Base-by-base conservation (phyloP, 2,888 invertebrate genomes). In the Zelleria hepariella region DNA sequence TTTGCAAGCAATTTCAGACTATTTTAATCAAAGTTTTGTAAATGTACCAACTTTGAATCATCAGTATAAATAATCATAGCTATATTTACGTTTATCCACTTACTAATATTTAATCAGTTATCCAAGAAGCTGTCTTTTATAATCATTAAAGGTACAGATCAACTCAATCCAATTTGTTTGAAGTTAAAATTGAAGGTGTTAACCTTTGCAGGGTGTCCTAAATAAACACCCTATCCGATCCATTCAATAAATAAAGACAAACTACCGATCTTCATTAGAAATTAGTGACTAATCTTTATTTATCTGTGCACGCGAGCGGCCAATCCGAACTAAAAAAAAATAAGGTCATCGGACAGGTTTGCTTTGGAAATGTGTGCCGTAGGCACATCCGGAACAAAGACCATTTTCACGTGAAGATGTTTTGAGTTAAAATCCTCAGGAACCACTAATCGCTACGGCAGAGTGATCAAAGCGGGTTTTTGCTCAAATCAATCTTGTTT, bases 401-500 rank as follows among this genome's bases (percentile, higher is more conserved):
- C 15, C 15, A 42, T 42, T 42, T 42, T 51, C 51, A 8, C 23
- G 20, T 21, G 51, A 5, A 27, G 1, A 1, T 26, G 25, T 1
- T 25, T 54, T 54, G 25, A 24, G 23, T 54, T 26, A 18, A 54
- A 54, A 54, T 18, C 25, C 51, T 47, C 21, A 24, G 10, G 27
- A 52, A 58, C 26, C 49, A 51, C 58, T 59, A 59, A 62, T 59
- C 54, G 58, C 59, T 58, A 61, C 59, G 56, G 56, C 49, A 25
- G 52, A 52, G 26, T 59, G 62, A 62, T 62, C 61, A 62, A 62
- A 62, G 62, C 20, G 32, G 57, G 57, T 60, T 60, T 60, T 60
- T 60, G 57, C 65, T 66, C 66, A 66, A 67, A 68, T 66, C 63
- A 66, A 67, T 67, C 63, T 55, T 60, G 59, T 54, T 54, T 54